These are phyloP conservation scores for Trachemys scripta DNA, from an alignment of 2,113 vertebrate genomes.

Conservation along the genomic window DNA sequence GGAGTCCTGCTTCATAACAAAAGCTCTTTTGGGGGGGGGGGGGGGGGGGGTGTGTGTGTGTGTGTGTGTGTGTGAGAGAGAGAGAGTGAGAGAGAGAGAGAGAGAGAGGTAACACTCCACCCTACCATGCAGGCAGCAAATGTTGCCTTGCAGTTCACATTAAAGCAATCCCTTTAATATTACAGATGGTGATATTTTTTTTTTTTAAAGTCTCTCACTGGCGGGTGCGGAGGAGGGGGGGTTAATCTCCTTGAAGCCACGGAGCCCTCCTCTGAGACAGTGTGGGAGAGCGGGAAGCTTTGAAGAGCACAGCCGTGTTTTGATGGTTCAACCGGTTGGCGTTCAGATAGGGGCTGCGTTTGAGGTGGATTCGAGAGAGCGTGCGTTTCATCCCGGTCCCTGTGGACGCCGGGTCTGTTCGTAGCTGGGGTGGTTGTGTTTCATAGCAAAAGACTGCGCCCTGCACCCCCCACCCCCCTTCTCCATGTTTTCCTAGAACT, in stretches of 20 bases:
- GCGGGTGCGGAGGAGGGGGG: not conserved
- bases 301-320: slow-evolving; percentile 23
- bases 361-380: slow-evolving; percentile 15
- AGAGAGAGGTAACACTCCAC: slow-evolving; percentile 25
- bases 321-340: slow-evolving; percentile 47
- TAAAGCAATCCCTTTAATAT: slow-evolving; percentile 55
- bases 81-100: no score
- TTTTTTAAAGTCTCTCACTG: not conserved
- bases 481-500: not conserved
- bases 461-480: not conserved
- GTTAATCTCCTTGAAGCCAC: slow-evolving; percentile 57
- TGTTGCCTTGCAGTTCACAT: not conserved
- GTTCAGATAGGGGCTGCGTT: not conserved
- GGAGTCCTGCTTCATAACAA: not conserved
- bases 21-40: slow-evolving; percentile 38
- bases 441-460: not conserved
- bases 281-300: slow-evolving; percentile 18
- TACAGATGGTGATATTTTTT: not conserved
- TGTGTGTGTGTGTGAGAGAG: not conserved
- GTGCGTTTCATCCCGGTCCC: not conserved
- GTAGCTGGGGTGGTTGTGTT: not conserved
- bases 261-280: slow-evolving; percentile 31
- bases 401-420: not conserved
- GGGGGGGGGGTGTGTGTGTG: not conserved
- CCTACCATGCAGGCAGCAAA: not conserved